These are phyloP conservation scores for Cosmia trapezina DNA, from an alignment of 2,888 invertebrate genomes.

Conservation along the genomic window DNA sequence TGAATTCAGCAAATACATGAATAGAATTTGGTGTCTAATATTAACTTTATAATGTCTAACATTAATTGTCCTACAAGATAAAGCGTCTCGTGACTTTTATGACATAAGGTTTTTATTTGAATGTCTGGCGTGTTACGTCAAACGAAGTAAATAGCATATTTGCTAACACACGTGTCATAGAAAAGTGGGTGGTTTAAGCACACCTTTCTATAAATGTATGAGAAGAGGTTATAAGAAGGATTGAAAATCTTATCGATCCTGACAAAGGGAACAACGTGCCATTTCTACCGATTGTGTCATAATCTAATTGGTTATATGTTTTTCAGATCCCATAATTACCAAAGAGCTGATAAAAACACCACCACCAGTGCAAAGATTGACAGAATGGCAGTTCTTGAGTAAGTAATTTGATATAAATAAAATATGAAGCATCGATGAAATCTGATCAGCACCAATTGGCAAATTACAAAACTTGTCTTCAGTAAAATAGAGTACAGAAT, in stretches of 20 bases:
- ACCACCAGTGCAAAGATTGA: conserved; percentile 49
- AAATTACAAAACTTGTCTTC: background rate
- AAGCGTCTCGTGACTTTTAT: background rate
- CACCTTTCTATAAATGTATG: background rate
- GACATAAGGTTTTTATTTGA: conserved; percentile 10
- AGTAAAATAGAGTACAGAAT: background rate
- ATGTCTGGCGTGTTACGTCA: background rate
- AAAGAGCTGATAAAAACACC: conserved; percentile 68
- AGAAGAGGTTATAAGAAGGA: no score
- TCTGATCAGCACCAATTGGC: background rate
- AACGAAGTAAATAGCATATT: background rate
- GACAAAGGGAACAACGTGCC: no score
- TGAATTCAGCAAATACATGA: conserved; percentile 29
- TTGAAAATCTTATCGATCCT: no score
- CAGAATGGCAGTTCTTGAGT: conserved; percentile 79
- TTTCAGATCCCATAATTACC: conserved; percentile 70
- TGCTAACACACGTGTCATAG: background rate
- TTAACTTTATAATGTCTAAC: background rate
- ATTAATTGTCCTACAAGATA: conserved; percentile 1
- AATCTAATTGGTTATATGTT: background rate
- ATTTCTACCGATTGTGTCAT: background rate
- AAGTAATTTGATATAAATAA: conserved; percentile 37
- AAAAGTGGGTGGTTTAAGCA: background rate
- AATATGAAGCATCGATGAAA: background rate
- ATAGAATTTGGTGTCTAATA: conserved; percentile 22